Base-by-base conservation (phyloP, 1,140 invertebrate genomes). In the Manduca sexta region DNA sequence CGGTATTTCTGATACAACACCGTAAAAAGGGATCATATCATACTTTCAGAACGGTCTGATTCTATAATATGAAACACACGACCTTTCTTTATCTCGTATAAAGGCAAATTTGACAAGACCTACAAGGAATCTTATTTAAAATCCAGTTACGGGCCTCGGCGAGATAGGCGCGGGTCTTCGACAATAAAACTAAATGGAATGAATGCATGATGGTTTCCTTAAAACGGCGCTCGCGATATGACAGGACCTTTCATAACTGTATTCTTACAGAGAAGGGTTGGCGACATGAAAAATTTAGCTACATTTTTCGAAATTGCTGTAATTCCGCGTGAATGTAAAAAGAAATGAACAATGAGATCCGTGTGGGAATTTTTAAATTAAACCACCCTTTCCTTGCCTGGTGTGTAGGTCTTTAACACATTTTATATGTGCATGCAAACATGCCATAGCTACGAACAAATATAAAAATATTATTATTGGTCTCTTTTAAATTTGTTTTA, bases 151-250 rank as follows among this genome's bases (percentile, higher is more conserved):
- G 70, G 66, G 57, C 58, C 61, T 54, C 54, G 57, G 38, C 47
- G 69, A 75, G 80, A 84, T 84, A 81, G 75, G 80, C 71, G 69
- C 73, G 77, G 75, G 68, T 65, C 79, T 72, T 63, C 63, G 65
- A 78, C 75, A 84, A 80, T 84, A 84, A 84, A 84, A 84, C 80
- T 77, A 81, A 84, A 84, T 84, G 77, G 75, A 84, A 84, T 75
- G 77, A 84, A 81, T 83, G 70, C 69, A 70, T 74, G 71, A 74
- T 73, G 70, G 69, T 68, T 73, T 74, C 73, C 70, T 76, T 66
- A 73, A 60, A 75, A 62, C 68, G 65, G 49, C 46, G 72, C 65
- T 67, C 59, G 45, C 70, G 76, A 79, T 79, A 81, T 79, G 73
- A 77, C 65, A 68, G 63, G 64, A 46, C 58, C 53, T 55, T 57